Conservation (phyloP, 2,797 vertebrate species). For the Microctenopoma steveboyesi region DNA sequence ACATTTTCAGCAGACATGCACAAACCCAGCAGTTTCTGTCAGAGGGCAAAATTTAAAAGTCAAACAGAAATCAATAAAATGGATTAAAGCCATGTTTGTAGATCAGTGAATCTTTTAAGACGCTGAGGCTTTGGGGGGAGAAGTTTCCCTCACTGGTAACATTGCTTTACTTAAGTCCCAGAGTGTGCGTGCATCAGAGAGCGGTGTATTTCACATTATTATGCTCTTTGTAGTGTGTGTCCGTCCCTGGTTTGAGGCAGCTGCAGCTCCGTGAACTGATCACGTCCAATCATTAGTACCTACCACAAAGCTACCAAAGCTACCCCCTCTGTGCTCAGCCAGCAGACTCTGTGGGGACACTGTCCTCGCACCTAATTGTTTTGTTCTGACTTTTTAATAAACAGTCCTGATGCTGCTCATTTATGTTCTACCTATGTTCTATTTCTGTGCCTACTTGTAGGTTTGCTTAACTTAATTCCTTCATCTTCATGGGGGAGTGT, state of each 20-base stretch:
- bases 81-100: constrained; percentile 75
- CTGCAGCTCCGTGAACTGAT: constrained; percentile 9
- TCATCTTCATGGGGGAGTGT: neutral
- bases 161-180: constrained; percentile 14
- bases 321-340: constrained; percentile 6
- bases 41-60: constrained; percentile 81
- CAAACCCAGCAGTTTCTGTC: constrained; percentile 64
- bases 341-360: neutral
- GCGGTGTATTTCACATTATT: neutral
- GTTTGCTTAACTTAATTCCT: constrained; percentile 23
- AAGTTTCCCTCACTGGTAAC: constrained; percentile 27
- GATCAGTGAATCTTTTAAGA: constrained; percentile 66
- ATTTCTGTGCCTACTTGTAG: neutral
- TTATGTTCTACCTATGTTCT: neutral
- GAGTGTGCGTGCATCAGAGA: neutral
- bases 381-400: neutral
- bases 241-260: constrained; percentile 4
- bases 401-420: no score
- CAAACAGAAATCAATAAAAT: constrained; percentile 80
- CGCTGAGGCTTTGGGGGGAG: neutral
- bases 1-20: constrained; percentile 46
- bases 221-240: neutral
- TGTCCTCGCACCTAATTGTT: constrained; percentile 10
- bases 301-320: neutral
- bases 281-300: constrained; percentile 7